These are phyloP conservation scores for Acromyrmex charruanus DNA, from an alignment of 1,140 invertebrate species.

Conservation along the genomic window DNA sequence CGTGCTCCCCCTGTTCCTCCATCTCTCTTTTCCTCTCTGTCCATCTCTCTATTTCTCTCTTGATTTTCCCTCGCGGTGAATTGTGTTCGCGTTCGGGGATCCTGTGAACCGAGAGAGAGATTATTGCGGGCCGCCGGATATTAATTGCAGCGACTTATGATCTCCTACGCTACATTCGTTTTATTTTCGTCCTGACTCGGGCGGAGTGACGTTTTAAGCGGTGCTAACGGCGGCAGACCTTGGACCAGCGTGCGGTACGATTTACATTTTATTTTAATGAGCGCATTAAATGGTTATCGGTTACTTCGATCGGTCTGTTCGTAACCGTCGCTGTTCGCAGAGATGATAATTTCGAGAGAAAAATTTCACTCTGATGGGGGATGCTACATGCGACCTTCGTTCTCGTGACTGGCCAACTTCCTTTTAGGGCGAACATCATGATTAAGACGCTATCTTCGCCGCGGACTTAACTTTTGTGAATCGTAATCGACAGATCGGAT, in stretches of 20 bases:
- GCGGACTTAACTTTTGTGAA: slow-evolving; percentile 16
- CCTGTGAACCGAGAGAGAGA: slow-evolving; percentile 13
- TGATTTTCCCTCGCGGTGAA: slow-evolving; percentile 16
- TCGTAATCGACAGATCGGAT: slow-evolving; percentile 29
- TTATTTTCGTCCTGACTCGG: slow-evolving; percentile 28
- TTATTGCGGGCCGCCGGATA: slow-evolving; percentile 49
- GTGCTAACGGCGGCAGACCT: slow-evolving; percentile 18
- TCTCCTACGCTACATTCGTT: slow-evolving; percentile 22
- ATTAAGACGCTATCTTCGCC: slow-evolving; percentile 53
- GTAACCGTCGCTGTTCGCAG: not conserved
- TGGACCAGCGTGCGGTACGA: slow-evolving; percentile 14
- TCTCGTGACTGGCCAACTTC: slow-evolving; percentile 44
- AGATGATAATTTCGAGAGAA: slow-evolving; percentile 51
- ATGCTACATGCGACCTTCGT: slow-evolving; percentile 47
- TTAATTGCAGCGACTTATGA: slow-evolving; percentile 58
- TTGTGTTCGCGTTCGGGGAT: slow-evolving; percentile 40
- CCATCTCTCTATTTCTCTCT: not conserved
- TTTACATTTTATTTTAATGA: slow-evolving; percentile 62
- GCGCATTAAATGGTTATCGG: slow-evolving; percentile 47
- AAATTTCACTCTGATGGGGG: slow-evolving; percentile 12
- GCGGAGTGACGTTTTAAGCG: slow-evolving; percentile 42
- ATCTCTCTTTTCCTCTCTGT: not conserved
- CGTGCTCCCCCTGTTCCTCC: not conserved
- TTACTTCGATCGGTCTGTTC: slow-evolving; percentile 24
- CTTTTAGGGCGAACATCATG: slow-evolving; percentile 24